Percentiles rank a stretch among this genome's conserved stretches.
phyloP scores from a whole-genome alignment of 2,888 invertebrate species.

The Synergus gifuensis region DNA sequence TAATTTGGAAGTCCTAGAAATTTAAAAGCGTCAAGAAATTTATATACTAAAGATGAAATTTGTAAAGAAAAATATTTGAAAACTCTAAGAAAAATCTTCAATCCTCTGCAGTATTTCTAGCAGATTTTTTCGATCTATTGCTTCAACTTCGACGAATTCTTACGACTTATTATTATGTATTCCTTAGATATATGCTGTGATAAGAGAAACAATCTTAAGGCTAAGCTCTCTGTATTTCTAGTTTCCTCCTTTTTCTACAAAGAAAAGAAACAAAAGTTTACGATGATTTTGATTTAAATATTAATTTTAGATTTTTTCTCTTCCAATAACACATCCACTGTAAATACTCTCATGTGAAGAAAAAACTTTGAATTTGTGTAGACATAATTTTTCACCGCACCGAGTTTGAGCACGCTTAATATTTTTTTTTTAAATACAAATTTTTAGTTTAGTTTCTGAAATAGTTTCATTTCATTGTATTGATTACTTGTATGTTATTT shows the following conservation, averaged over 20 bases:
- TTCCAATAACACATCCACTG: neutral
- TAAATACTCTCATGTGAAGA: neutral
- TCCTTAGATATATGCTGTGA: slow-evolving; percentile 30
- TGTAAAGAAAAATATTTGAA: neutral
- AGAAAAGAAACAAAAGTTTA: neutral
- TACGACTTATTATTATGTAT: neutral
- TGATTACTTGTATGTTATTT: slow-evolving; percentile 30
- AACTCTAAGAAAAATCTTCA: neutral
- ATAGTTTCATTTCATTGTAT: slow-evolving; percentile 5
- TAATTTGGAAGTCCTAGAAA: too few species aligned
- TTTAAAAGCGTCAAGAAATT: too few species aligned
- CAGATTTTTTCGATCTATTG: neutral
- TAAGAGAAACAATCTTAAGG: neutral
- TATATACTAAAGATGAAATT: too few species aligned
- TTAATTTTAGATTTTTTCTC: neutral
- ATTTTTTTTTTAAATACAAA: neutral
- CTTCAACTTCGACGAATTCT: neutral
- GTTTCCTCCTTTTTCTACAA: neutral
- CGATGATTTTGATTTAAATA: neutral
- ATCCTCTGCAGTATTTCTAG: neutral
- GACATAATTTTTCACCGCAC: neutral
- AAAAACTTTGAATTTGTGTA: slow-evolving; percentile 8
- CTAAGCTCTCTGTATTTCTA: neutral
- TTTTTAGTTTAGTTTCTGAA: neutral
- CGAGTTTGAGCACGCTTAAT: neutral